Evolutionary conservation across 1,140 invertebrate species (phyloP).

Genomic region (Agrilus planipennis): DNA sequence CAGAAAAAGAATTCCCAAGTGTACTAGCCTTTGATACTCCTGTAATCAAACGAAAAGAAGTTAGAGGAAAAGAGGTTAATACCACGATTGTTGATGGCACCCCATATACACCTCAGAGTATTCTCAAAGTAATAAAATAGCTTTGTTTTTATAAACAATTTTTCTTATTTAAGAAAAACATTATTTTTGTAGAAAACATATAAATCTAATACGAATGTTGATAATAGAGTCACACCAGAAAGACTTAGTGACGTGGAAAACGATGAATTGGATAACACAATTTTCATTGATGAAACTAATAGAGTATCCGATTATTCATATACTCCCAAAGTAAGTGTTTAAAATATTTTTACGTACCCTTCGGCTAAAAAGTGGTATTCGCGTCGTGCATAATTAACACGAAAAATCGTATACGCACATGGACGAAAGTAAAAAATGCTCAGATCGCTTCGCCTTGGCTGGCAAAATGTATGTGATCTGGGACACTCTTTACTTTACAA

Average conservation of each 20-base stretch:
- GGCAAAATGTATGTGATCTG: too few relatives aligned
- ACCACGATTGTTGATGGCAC: not conserved
- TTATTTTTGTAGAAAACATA: constrained; percentile 4
- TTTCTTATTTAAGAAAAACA: too few relatives aligned
- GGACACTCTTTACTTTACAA: too few relatives aligned
- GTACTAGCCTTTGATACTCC: constrained; percentile 16
- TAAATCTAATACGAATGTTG: constrained; percentile 2
- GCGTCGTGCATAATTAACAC: not conserved
- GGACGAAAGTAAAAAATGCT: too few relatives aligned
- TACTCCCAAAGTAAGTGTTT: not conserved
- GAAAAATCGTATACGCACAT: not conserved
- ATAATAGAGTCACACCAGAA: not conserved
- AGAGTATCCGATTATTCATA: not conserved
- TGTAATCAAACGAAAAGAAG: constrained; percentile 20
- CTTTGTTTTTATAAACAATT: too few relatives aligned
- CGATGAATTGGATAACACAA: not conserved
- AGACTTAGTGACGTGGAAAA: not conserved
- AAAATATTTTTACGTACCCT: too few relatives aligned
- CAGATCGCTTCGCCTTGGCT: too few relatives aligned
- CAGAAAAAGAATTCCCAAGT: not conserved
- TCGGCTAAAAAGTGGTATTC: not conserved
- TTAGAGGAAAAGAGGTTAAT: constrained; percentile 1
- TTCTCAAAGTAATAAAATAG: constrained; percentile 28
- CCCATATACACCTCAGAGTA: constrained; percentile 21
- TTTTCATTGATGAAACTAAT: constrained; percentile 3